A percentile compares a stretch with the other conserved stretches of the same genome.
Evolutionary conservation across 2,113 vertebrate genomes (phyloP).

Genomic region (Ahaetulla prasina): DNA sequence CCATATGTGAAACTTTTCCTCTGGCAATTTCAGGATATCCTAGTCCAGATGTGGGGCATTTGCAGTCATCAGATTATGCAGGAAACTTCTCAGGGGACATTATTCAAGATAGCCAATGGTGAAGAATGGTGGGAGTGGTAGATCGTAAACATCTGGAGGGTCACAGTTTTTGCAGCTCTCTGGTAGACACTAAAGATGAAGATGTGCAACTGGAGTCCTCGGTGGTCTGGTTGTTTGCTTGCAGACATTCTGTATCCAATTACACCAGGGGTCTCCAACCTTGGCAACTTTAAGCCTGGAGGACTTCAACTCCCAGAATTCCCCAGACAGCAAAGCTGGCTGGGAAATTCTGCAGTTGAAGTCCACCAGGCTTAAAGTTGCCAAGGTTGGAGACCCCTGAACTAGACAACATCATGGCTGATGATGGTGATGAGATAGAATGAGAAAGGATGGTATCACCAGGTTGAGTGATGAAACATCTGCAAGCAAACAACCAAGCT

Average conservation of each 20-base stretch:
- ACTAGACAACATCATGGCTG: background rate
- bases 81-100: background rate
- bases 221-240: background rate
- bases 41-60: background rate
- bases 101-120: background rate
- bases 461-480: background rate
- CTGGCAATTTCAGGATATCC: conserved; percentile 8
- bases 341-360: no score
- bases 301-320: no score
- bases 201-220: background rate
- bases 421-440: background rate
- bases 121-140: background rate
- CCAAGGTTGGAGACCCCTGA: no score
- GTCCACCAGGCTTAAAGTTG: no score
- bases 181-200: background rate
- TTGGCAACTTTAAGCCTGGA: no score
- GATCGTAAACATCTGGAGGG: background rate
- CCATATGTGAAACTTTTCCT: background rate
- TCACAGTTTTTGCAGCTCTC: background rate
- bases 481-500: background rate
- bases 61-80: background rate
- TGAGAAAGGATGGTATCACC: background rate
- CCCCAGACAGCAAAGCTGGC: no score
- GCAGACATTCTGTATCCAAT: background rate
- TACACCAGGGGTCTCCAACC: no score